These are phyloP conservation scores for Eledone cirrhosa DNA, from an alignment of 2,888 invertebrate species.

Conservation along the genomic window DNA sequence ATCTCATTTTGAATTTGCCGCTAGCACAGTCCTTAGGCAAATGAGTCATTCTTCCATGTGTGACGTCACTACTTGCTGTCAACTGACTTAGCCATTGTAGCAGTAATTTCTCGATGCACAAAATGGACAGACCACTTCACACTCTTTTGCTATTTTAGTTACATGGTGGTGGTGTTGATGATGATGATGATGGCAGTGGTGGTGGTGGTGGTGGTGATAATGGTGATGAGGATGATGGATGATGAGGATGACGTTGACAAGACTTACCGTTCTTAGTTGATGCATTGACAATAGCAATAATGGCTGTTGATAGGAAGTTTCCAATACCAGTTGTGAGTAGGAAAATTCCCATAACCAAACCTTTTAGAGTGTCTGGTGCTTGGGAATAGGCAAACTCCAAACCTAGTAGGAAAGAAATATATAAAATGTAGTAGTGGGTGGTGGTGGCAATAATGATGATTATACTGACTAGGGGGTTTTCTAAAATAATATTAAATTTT, in stretches of 20 bases:
- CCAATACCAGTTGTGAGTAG: slow-evolving; percentile 57
- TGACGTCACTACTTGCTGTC: too few relatives aligned
- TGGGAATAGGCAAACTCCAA: slow-evolving; percentile 62
- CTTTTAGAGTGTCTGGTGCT: slow-evolving; percentile 57
- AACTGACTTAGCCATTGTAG: too few relatives aligned
- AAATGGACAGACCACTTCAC: too few relatives aligned
- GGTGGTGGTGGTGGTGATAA: not conserved
- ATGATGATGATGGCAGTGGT: not conserved
- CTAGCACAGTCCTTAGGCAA: too few relatives aligned
- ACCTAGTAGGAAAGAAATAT: slow-evolving; percentile 40
- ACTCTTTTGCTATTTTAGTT: too few relatives aligned
- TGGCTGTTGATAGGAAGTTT: slow-evolving; percentile 51
- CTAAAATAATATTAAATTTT: too few relatives aligned
- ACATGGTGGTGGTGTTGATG: not conserved
- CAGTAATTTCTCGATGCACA: too few relatives aligned
- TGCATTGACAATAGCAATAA: slow-evolving; percentile 50
- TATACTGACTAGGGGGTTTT: too few relatives aligned
- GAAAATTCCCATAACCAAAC: slow-evolving; percentile 60
- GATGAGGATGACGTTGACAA: too few relatives aligned
- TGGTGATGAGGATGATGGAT: not conserved
- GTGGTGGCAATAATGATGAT: too few relatives aligned
- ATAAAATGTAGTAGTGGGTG: not conserved
- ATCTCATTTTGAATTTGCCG: too few relatives aligned
- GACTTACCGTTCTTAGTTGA: slow-evolving; percentile 46
- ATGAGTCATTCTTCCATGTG: too few relatives aligned